Percentiles rank a stretch among this genome's conserved stretches.
Evolutionary conservation across 1,140 invertebrate genomes (phyloP).

Genomic region (Papilio dardanus): DNA sequence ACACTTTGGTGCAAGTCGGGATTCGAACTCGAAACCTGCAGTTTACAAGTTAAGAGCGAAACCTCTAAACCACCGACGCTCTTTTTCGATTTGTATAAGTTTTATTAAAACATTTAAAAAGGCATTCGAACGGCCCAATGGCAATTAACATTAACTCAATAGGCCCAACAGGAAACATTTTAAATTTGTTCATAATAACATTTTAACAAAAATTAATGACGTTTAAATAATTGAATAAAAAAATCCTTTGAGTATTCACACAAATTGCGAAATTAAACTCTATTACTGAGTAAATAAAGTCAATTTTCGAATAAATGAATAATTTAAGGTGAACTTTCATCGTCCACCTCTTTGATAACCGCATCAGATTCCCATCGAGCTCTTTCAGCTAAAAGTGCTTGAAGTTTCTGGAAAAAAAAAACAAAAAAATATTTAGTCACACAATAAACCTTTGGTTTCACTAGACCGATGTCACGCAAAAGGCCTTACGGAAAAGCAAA

Average conservation of each 20-base stretch:
- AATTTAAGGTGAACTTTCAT: constrained; percentile 82
- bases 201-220: too few species aligned
- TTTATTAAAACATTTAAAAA: too few species aligned
- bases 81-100: too few species aligned
- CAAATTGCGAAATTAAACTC: neutral
- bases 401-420: constrained; percentile 80
- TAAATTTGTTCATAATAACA: neutral
- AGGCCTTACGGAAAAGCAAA: too few species aligned
- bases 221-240: neutral
- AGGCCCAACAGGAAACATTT: too few species aligned
- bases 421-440: neutral
- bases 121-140: too few species aligned
- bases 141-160: too few species aligned
- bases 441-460: neutral
- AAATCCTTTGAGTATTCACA: neutral
- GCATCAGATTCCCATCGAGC: constrained; percentile 84
- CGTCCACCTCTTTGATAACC: constrained; percentile 84
- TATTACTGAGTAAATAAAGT: neutral
- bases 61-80: too few species aligned
- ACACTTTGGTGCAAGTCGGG: too few species aligned
- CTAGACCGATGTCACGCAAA: too few species aligned
- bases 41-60: too few species aligned
- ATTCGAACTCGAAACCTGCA: too few species aligned
- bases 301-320: neutral
- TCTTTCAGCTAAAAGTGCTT: constrained; percentile 81